Evolutionary conservation across 2,113 vertebrate species (phyloP).

Genomic region (Pseudorhombus dupliciocellatus): DNA sequence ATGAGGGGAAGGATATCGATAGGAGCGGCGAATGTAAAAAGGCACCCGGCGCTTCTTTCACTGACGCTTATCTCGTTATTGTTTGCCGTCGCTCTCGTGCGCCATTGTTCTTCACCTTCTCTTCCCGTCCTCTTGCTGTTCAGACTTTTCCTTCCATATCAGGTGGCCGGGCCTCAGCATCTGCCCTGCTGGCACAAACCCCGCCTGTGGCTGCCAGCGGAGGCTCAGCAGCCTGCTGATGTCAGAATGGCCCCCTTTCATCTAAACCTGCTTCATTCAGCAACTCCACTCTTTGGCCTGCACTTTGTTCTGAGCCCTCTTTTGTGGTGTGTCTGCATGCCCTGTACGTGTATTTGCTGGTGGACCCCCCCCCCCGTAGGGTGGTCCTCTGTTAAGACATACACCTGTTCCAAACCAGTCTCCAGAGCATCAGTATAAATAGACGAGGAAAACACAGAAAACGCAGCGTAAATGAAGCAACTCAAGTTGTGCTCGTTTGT

Average conservation of each 20-base stretch:
- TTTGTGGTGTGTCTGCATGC: constrained; percentile 41
- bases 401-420: constrained; percentile 54
- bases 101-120: constrained; percentile 33
- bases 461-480: neutral
- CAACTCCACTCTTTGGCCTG: constrained; percentile 41
- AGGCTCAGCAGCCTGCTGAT: constrained; percentile 58
- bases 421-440: constrained; percentile 12
- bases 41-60: neutral
- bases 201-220: constrained; percentile 50
- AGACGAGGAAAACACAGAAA: constrained; percentile 1
- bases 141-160: constrained; percentile 50
- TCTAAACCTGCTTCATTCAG: constrained; percentile 70
- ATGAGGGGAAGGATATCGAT: neutral
- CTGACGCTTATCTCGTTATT: constrained; percentile 23
- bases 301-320: constrained; percentile 42
- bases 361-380: constrained; percentile 3
- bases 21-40: constrained; percentile 4
- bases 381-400: constrained; percentile 40
- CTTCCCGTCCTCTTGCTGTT: constrained; percentile 28
- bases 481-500: neutral
- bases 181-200: constrained; percentile 64
- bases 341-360: constrained; percentile 18
- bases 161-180: constrained; percentile 64
- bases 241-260: constrained; percentile 66
- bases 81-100: constrained; percentile 6